These are phyloP conservation scores for Athalia cordata DNA, from an alignment of 2,888 invertebrate genomes.

Conservation along the genomic window DNA sequence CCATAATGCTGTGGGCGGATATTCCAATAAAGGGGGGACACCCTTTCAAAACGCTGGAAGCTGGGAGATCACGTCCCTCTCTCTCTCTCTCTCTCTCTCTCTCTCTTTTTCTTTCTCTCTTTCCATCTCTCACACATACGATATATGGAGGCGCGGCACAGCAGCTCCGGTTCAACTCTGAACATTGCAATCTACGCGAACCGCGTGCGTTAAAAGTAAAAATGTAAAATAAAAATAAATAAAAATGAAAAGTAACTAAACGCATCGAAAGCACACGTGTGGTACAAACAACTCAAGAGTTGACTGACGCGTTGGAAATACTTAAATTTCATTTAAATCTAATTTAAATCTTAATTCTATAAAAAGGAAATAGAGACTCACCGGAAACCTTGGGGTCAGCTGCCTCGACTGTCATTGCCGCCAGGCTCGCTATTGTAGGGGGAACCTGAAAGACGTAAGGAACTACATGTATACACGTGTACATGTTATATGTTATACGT, in stretches of 20 bases:
- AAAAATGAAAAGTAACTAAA: background rate
- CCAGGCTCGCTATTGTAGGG: constrained; percentile 70
- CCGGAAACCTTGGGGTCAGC: constrained; percentile 72
- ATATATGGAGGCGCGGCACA: too few relatives aligned
- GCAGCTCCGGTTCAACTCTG: too few relatives aligned
- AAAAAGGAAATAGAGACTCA: constrained; percentile 60
- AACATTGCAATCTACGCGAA: background rate
- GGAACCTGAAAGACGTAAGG: constrained; percentile 64
- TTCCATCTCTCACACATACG: too few relatives aligned
- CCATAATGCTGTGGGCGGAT: constrained; percentile 73
- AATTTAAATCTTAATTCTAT: constrained; percentile 58
- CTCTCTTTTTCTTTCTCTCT: background rate
- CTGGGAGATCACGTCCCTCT: constrained; percentile 32
- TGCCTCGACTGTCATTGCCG: constrained; percentile 71
- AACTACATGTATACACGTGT: constrained; percentile 15
- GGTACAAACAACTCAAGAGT: background rate
- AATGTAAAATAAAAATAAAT: background rate
- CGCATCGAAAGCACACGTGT: background rate
- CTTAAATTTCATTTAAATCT: constrained; percentile 57
- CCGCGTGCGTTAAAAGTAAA: too few relatives aligned
- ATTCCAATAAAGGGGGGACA: constrained; percentile 72
- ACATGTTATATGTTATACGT: background rate
- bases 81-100: background rate
- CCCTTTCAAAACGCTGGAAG: constrained; percentile 42
- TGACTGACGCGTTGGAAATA: background rate